Base-by-base conservation (phyloP, 2,113 vertebrate genomes). In the Neolamprologus brichardi region DNA sequence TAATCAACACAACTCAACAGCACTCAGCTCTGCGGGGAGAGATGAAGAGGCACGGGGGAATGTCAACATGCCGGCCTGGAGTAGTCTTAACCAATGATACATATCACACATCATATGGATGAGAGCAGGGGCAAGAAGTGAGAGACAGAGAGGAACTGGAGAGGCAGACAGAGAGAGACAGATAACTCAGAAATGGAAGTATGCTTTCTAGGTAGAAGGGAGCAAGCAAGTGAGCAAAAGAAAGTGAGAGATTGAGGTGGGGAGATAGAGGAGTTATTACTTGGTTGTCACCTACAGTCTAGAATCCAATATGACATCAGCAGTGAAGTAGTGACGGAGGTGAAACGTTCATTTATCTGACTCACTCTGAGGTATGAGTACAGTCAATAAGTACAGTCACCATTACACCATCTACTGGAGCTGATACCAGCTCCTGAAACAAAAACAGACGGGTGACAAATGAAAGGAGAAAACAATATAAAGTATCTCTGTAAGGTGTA, bases 1-100 rank as follows among this genome's bases (percentile, higher is more conserved):
- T 95, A 95, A 96, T 96, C 95, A 96, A 95, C 94, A 95, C 92
- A 95, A 95, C 95, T 95, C 95, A 95, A 92, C 95, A 94, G 93
- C 94, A 94, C 94, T 94, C 91, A 92, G 94, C 93, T 94, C 95
- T 92, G 92, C 83, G 84, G 95, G 95, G 94, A 95, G 94, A 94
- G 95, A 95, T 95, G 95, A 96, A 94, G 95, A 96, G 95, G 93
- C 95, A 94, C 93, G 89, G 94, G 95, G 95, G 95, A 95, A 93
- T 93, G 94, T 94, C 95, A 95, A 95, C 95, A 95, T 94, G 95
- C 94, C 81, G 92, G 94, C 94, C 95, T 87, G 92, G 93, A 95
- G 95, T 94, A 92, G 95, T 95, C 94, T 94, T 93, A 95, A 94
- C 92, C 95, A 96, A 95, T 96, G 95, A 95, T 95, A 95, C 95